Evolutionary conservation across 1,140 invertebrate genomes (phyloP), one percentile per base, ranked within the genome.

Genomic region (Belonocnema kinseyi): DNA sequence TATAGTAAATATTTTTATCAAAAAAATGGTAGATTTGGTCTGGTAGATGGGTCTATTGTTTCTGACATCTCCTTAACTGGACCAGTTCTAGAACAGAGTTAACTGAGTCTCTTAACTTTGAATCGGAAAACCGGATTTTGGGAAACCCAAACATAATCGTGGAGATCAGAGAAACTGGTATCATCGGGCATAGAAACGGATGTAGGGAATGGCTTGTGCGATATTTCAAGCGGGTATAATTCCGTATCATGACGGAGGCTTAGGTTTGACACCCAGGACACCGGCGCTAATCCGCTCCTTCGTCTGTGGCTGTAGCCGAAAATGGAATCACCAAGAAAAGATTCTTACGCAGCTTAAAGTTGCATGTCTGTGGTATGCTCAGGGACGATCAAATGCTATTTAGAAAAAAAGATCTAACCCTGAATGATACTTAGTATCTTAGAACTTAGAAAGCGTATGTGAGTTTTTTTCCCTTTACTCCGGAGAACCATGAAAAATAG

Each of bases 151-250:
- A 73, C 53, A 53, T 73, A 72, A 58, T 12, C 51, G 17, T 7
- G 61, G 10, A 72, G 61, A 53, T 77, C 61, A 53, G n/a, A 71
- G 50, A 56, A 19, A 50, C 52, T 40, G 51, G 40, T 26, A 33
- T n/a, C 53, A 21, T 71, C 33, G 14, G 40, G 11, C 40, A 46
- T 46, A 46, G 40, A 11, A 77, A 71, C 40, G 54, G 75, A 73
- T 53, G 56, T 33, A n/a, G 46, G 51, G 76, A 26, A 77, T 26
- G 74, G 70, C 66, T 71, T 76, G 21, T 80, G 83, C 82, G 85
- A 88, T 89, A 89, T 87, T 88, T 87, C 88, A 87, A 83, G 77
- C 85, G 81, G 73, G 79, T 79, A 80, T 88, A 90, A 90, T 89
- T 87, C 85, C 81, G 77, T 89, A 90, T 90, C 87, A 88, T 85